These are phyloP conservation scores for Candoia aspera DNA, from an alignment of 2,113 vertebrate genomes.

Conservation along the genomic window DNA sequence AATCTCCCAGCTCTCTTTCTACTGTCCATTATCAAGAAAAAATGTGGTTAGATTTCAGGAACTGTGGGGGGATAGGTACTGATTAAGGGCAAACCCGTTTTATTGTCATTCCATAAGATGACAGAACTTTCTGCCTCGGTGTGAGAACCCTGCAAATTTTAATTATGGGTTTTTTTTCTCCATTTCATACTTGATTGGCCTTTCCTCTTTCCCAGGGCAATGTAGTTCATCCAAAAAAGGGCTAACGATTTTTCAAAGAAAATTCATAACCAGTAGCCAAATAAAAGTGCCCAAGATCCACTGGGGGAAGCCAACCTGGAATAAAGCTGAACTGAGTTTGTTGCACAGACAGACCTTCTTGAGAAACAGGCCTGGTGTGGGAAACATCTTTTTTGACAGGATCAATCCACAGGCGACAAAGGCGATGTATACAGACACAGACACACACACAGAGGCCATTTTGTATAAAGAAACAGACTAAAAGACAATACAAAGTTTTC, in stretches of 20 bases:
- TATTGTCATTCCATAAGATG: no score
- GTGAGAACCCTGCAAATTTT: not conserved
- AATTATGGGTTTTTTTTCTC: no score
- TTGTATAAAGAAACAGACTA: conserved; percentile 19
- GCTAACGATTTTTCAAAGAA: not conserved
- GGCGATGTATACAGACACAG: not conserved
- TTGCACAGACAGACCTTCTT: not conserved
- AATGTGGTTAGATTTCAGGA: no score
- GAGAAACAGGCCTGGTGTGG: not conserved
- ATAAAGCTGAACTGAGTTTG: not conserved
- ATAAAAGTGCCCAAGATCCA: not conserved
- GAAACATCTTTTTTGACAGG: not conserved
- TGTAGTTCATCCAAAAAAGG: not conserved
- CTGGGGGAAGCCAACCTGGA: not conserved
- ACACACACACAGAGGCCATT: not conserved
- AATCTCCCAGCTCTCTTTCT: no score
- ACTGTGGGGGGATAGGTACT: no score
- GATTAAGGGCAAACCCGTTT: no score
- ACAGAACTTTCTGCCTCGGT: no score
- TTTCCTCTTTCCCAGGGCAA: no score
- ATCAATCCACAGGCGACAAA: not conserved
- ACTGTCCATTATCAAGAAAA: no score
- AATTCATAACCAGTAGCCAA: not conserved
- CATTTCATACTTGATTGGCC: not conserved
- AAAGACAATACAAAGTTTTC: conserved; percentile 34